phyloP scores from a whole-genome alignment of 2,888 invertebrate species.

The Zygothrica quintamaculata region DNA sequence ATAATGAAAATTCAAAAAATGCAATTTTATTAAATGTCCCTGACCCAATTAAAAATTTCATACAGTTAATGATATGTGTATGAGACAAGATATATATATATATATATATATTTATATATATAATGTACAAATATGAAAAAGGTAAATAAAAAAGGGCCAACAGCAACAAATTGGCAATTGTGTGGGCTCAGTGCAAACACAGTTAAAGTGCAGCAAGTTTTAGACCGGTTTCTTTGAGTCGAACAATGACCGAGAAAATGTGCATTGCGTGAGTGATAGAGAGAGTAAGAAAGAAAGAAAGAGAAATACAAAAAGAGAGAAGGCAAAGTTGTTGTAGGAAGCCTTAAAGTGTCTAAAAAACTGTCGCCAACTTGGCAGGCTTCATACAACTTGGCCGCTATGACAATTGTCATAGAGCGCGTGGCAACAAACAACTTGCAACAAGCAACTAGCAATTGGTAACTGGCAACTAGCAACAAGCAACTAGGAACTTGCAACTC shows the following conservation, averaged over 20 bases:
- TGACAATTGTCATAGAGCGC: slow-evolving; percentile 18
- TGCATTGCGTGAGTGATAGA: too few relatives aligned
- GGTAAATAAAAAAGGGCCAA: slow-evolving; percentile 40
- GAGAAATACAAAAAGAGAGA: neutral
- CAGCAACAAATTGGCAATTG: slow-evolving; percentile 2
- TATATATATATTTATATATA: too few relatives aligned
- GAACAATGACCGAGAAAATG: slow-evolving; percentile 1
- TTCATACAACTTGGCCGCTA: slow-evolving; percentile 54
- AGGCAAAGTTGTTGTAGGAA: slow-evolving; percentile 56
- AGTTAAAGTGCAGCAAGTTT: slow-evolving; percentile 23
- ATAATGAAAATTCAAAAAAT: slow-evolving; percentile 28
- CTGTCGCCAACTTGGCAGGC: slow-evolving; percentile 78
- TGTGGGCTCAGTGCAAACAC: slow-evolving; percentile 18
- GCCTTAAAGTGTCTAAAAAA: slow-evolving; percentile 76
- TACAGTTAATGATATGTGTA: slow-evolving; percentile 35
- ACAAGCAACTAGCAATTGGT: neutral
- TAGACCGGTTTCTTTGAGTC: slow-evolving; percentile 26
- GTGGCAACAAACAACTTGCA: slow-evolving; percentile 24
- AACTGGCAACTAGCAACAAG: slow-evolving; percentile 1
- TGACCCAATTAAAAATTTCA: slow-evolving; percentile 67
- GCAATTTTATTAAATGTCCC: slow-evolving; percentile 52
- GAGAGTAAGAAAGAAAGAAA: too few relatives aligned
- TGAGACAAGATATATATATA: slow-evolving; percentile 11
- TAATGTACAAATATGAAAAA: slow-evolving; percentile 13
- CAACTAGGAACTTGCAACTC: slow-evolving; percentile 7